Conservation (phyloP, 2,888 invertebrate species). For the Lepetodrilus schrolli region DNA sequence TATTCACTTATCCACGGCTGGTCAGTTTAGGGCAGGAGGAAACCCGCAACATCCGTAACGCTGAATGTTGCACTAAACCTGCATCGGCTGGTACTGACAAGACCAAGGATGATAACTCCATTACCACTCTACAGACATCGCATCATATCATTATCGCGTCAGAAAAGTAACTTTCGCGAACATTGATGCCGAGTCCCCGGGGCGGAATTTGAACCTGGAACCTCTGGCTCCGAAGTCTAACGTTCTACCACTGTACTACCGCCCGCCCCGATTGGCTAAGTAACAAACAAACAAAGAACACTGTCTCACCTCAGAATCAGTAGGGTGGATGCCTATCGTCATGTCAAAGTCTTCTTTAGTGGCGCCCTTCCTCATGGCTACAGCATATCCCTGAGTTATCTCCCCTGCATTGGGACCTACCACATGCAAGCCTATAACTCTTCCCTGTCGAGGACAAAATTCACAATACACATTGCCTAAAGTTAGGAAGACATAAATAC, state of each 20-base stretch:
- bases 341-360: constrained; percentile 78
- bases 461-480: background rate
- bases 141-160: background rate
- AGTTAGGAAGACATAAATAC: background rate
- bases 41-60: too few species aligned
- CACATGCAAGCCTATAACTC: constrained; percentile 78
- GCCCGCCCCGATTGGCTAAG: too few species aligned
- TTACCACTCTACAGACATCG: background rate
- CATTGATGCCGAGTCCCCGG: too few species aligned
- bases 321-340: constrained; percentile 81
- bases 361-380: constrained; percentile 78
- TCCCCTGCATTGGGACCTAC: constrained; percentile 81
- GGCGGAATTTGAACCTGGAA: too few species aligned
- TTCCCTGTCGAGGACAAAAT: constrained; percentile 49
- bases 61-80: too few species aligned
- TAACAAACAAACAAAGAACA: background rate
- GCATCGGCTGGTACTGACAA: too few species aligned
- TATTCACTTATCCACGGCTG: background rate
- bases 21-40: too few species aligned
- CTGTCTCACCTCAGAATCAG: constrained; percentile 78
- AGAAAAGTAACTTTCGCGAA: too few species aligned
- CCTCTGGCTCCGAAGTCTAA: too few species aligned
- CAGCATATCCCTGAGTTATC: constrained; percentile 80
- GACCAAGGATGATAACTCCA: too few species aligned
- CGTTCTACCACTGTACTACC: too few species aligned